A percentile compares a stretch with the other conserved stretches of the same genome.
Conservation (phyloP, 2,888 invertebrate genomes). For the Pasiphila rectangulata region DNA sequence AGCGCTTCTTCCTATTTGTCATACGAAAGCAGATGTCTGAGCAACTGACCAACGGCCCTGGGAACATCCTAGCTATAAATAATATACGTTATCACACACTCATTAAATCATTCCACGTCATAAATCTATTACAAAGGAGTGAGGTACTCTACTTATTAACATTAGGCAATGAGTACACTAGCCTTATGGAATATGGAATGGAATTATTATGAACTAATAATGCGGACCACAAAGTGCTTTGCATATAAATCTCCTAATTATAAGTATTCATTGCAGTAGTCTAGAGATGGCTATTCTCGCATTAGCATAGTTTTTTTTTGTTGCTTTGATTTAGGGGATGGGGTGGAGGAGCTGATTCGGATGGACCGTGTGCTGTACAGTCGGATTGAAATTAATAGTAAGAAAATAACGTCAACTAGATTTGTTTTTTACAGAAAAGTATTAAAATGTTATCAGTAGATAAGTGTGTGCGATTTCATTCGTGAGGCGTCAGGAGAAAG, state of each 20-base stretch:
- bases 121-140: constrained; percentile 76
- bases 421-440: too few relatives aligned
- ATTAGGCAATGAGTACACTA: constrained; percentile 60
- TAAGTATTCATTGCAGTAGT: constrained; percentile 69
- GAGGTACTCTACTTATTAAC: constrained; percentile 60
- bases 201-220: constrained; percentile 68
- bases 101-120: constrained; percentile 71
- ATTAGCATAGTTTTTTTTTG: constrained; percentile 67
- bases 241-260: constrained; percentile 81
- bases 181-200: constrained; percentile 22
- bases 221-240: constrained; percentile 75
- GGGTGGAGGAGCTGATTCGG: constrained; percentile 26
- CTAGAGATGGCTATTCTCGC: constrained; percentile 60
- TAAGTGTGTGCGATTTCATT: too few relatives aligned
- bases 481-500: too few relatives aligned
- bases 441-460: too few relatives aligned
- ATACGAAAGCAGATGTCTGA: constrained; percentile 28
- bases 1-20: constrained; percentile 28
- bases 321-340: constrained; percentile 66
- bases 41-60: constrained; percentile 51
- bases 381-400: constrained; percentile 1
- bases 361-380: constrained; percentile 27
- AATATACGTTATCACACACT: constrained; percentile 63
- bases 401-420: too few relatives aligned
- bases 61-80: constrained; percentile 62